phyloP scores from a whole-genome alignment of 1,140 invertebrate genomes.

The Nebria ingens region DNA sequence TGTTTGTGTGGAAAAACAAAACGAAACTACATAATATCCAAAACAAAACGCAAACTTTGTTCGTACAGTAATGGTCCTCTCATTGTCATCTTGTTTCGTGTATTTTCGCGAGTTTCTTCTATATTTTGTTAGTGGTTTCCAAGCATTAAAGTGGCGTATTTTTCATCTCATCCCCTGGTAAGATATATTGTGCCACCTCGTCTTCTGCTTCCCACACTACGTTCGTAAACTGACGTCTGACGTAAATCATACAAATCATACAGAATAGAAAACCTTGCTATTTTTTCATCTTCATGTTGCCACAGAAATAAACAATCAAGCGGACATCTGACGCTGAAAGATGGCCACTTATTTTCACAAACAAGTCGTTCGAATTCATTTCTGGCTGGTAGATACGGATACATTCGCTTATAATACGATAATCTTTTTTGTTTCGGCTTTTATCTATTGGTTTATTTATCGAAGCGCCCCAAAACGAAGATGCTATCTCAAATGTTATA shows the following conservation, averaged over 20 bases:
- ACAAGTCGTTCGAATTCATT: neutral
- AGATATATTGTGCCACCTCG: neutral
- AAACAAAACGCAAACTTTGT: too few relatives aligned
- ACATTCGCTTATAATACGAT: too few relatives aligned
- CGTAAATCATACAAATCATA: neutral
- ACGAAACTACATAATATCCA: too few relatives aligned
- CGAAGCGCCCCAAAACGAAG: too few relatives aligned
- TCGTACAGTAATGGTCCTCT: neutral
- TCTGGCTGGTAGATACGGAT: neutral
- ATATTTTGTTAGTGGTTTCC: neutral
- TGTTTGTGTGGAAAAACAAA: too few relatives aligned
- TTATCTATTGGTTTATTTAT: too few relatives aligned
- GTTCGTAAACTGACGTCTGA: neutral
- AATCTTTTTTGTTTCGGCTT: too few relatives aligned
- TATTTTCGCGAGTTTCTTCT: neutral
- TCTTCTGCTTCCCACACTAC: neutral
- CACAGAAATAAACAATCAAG: neutral
- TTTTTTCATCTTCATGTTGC: neutral
- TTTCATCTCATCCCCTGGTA: neutral
- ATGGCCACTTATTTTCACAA: neutral
- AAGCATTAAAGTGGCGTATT: neutral
- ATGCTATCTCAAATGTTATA: too few relatives aligned
- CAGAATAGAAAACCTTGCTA: neutral
- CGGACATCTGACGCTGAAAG: neutral
- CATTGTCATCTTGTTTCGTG: neutral